Base-by-base conservation (phyloP, 2,113 vertebrate genomes). In the Limanda limanda region DNA sequence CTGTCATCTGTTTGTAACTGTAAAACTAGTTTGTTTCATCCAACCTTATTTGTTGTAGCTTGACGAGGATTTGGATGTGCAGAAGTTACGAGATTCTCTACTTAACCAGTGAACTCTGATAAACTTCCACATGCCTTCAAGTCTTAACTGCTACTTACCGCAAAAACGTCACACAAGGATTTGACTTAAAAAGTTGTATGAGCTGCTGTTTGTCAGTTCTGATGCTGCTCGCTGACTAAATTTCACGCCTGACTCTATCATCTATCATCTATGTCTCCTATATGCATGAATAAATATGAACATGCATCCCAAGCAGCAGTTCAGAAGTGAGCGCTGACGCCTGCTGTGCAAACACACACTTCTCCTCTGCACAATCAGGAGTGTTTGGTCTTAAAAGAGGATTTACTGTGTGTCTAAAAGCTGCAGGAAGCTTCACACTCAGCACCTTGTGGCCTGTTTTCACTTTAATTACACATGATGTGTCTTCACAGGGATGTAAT, bases 391-490 rank as follows among this genome's bases (percentile, higher is more conserved):
- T 35, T 42, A 35, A 69, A 74, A 18, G 58, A 45, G 48, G 42
- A 54, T 75, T 63, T 9, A 40, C 11, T 57, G 15, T 31, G 23
- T 72, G 71, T 74, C 27, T 63, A 40, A 66, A n/a, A 74, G 55
- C 79, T 42, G 62, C 81, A 68, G 82, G 71, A 21, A 59, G 42
- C 55, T 2, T 55, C 73, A 48, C 63, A 83, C 37, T 87, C 86
- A 84, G 90, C 86, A 71, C 31, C 75, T 87, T 25, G 18, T 15
- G 55, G 15, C 79, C 45, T 18, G 35, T 48, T 71, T 21, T 23
- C 64, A 56, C 76, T 52, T 67, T 68, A 77, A 82, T 74, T 74
- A 51, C 52, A 61, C 17, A 12, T 21, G 56, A 40, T 48, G 42
- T 69, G 42, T 42, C 76, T 52, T 74, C 31, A 25, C 25, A 8